Percentiles rank a stretch among this genome's conserved stretches.
phyloP scores from a whole-genome alignment of 1,140 invertebrate species.

The Brachionus paranguensis region DNA sequence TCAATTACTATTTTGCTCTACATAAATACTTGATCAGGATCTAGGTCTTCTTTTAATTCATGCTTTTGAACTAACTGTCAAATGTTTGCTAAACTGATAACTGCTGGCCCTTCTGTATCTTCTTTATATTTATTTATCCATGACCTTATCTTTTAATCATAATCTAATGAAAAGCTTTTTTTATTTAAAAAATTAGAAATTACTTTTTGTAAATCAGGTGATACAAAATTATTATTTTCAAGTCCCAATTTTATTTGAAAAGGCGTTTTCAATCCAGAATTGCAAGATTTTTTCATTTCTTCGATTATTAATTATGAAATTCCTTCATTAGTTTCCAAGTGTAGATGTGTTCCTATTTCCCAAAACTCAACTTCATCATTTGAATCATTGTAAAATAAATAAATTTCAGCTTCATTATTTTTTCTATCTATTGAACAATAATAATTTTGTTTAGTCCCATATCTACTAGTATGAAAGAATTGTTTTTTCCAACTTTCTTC shows the following conservation, averaged over 20 bases:
- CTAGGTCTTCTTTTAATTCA: not conserved
- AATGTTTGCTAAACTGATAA: not conserved
- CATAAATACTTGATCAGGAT: not conserved
- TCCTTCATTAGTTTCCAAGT: not conserved
- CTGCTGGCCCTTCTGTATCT: not conserved
- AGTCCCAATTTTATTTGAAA: not conserved
- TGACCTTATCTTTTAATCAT: not conserved
- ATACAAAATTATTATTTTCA: not conserved
- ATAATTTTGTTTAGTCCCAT: not conserved
- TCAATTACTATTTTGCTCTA: not conserved
- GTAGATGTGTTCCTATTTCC: not conserved
- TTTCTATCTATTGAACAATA: not conserved
- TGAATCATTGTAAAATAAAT: not conserved
- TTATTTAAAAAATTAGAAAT: not conserved
- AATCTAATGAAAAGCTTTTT: not conserved
- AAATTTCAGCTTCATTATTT: not conserved
- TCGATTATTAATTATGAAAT: not conserved
- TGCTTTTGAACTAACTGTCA: not conserved
- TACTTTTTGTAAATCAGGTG: not conserved
- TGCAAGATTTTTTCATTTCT: not conserved
- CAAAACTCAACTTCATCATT: not conserved
- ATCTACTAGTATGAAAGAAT: not conserved
- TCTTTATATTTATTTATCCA: not conserved
- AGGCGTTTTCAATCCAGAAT: not conserved
- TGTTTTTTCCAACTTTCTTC: too few relatives aligned